Evolutionary conservation across 2,113 vertebrate species (phyloP).

Genomic region (Mixornis gularis): DNA sequence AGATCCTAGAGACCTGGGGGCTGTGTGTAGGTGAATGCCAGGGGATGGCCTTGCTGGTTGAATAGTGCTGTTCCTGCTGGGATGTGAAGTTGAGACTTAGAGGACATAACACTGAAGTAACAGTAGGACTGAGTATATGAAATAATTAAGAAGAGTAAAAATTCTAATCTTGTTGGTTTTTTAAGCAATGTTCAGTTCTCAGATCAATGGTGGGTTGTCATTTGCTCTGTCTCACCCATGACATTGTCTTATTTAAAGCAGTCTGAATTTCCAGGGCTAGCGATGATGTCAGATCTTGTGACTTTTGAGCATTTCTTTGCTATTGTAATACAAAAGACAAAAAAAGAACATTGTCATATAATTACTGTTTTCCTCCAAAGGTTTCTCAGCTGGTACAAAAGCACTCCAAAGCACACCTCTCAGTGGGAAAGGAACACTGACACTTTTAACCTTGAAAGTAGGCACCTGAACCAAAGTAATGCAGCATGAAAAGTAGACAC

Average conservation of each 20-base stretch:
- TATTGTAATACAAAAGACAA: not conserved
- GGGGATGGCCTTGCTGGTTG: not conserved
- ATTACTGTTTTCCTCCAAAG: not conserved
- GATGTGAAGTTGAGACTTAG: not conserved
- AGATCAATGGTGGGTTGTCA: not conserved
- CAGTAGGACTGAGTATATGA: not conserved
- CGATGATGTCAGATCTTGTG: not conserved
- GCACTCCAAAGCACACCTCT: not conserved
- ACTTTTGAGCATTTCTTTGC: not conserved
- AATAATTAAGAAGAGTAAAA: not conserved
- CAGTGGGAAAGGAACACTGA: not conserved
- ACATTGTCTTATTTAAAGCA: not conserved
- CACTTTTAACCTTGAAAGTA: not conserved
- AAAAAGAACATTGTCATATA: not conserved
- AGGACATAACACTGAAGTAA: not conserved
- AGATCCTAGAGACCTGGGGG: not conserved
- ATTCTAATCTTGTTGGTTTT: not conserved
- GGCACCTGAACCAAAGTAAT: not conserved
- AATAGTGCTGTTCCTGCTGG: not conserved
- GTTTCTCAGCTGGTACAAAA: not conserved
- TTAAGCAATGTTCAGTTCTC: not conserved
- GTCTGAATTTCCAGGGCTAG: not conserved
- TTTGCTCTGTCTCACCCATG: not conserved
- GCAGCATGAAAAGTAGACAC: not conserved
- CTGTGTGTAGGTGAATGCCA: not conserved